phyloP scores from a whole-genome alignment of 1,140 invertebrate species.

The Lanistes nyassanus region DNA sequence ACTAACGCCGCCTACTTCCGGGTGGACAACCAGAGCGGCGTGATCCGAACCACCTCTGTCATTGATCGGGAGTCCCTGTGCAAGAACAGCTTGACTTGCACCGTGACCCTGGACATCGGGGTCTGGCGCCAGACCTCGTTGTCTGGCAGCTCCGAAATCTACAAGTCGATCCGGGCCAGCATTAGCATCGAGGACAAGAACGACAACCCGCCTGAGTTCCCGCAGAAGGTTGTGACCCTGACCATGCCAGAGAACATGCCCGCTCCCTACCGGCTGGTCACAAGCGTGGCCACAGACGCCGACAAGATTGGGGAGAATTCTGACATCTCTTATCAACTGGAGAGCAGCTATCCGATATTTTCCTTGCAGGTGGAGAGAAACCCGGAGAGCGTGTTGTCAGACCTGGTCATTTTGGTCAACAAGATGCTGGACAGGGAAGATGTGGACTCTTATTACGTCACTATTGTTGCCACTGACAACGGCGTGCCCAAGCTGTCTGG shows the following conservation, averaged over 20 bases:
- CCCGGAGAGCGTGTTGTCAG: slow-evolving; percentile 87
- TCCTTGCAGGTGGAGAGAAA: slow-evolving; percentile 63
- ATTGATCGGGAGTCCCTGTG: slow-evolving; percentile 38
- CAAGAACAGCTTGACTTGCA: slow-evolving; percentile 7
- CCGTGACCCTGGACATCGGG: slow-evolving; percentile 18
- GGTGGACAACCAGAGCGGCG: slow-evolving; percentile 32
- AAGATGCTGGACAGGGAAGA: slow-evolving; percentile 85
- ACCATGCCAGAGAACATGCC: slow-evolving; percentile 58
- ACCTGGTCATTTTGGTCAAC: slow-evolving; percentile 72
- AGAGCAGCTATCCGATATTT: slow-evolving; percentile 81
- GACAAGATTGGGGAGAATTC: slow-evolving; percentile 79
- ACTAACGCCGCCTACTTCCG: slow-evolving; percentile 25
- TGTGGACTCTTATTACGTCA: slow-evolving; percentile 80
- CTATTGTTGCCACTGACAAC: slow-evolving; percentile 88
- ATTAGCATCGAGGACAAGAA: slow-evolving; percentile 39
- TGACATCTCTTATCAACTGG: slow-evolving; percentile 82
- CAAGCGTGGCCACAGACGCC: slow-evolving; percentile 88
- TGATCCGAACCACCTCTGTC: slow-evolving; percentile 26
- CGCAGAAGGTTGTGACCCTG: slow-evolving; percentile 79
- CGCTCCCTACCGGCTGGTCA: slow-evolving; percentile 69
- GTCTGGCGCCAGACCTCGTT: slow-evolving; percentile 20
- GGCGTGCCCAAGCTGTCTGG: slow-evolving; percentile 89
- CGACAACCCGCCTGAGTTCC: slow-evolving; percentile 89
- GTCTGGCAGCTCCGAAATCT: not conserved
- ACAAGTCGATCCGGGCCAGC: not conserved